Conservation (phyloP, 2,113 vertebrate genomes). For the Copsychus sechellarum region DNA sequence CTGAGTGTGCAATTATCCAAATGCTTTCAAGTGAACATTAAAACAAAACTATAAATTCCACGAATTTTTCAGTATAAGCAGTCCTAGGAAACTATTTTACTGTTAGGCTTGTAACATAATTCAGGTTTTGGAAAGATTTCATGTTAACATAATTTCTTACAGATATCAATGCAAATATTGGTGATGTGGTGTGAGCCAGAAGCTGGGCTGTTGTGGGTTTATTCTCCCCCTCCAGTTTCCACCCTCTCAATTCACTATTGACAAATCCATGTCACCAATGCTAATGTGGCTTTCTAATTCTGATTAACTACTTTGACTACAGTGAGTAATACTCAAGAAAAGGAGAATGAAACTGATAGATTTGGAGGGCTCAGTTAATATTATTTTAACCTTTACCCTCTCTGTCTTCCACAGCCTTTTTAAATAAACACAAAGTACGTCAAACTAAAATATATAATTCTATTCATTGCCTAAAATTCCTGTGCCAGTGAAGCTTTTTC, state of each 20-base stretch:
- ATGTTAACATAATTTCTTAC: neutral
- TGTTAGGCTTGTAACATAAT: neutral
- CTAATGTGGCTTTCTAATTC: neutral
- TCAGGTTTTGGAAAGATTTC: neutral
- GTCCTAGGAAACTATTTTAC: neutral
- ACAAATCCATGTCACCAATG: neutral
- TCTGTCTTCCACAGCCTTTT: slow-evolving; percentile 43
- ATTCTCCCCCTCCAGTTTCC: neutral
- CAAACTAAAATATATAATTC: slow-evolving; percentile 44
- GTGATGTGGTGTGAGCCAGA: neutral
- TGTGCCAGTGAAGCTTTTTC: neutral
- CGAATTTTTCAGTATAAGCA: neutral
- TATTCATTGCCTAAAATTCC: slow-evolving; percentile 8
- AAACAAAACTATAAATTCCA: neutral
- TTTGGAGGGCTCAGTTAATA: slow-evolving; percentile 49
- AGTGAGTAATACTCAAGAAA: slow-evolving; percentile 23
- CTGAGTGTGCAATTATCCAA: neutral
- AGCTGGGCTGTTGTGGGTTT: neutral
- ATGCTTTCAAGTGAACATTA: neutral
- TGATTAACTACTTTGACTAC: slow-evolving; percentile 31
- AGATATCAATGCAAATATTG: neutral
- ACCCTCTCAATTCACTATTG: neutral
- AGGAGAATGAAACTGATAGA: slow-evolving; percentile 35
- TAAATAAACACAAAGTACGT: slow-evolving; percentile 56
- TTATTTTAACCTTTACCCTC: slow-evolving; percentile 63